Evolutionary conservation across 92 coral and sea anemone genomes (phyloP).

Genomic region (Zoanthus sociatus): DNA sequence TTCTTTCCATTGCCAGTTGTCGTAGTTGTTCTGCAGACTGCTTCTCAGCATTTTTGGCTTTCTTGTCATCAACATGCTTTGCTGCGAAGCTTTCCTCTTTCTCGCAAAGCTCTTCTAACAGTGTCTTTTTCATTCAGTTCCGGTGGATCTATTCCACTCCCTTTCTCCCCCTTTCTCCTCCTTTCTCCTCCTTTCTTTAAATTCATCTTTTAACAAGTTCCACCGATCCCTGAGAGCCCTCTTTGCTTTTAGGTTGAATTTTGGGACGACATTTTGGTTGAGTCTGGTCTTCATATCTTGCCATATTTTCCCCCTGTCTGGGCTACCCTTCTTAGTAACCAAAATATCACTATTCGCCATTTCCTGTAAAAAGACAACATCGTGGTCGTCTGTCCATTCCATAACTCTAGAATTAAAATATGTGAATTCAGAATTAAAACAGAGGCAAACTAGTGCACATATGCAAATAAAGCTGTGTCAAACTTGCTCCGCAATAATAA

Average conservation of each 20-base stretch:
- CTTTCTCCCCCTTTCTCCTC: constrained; percentile 26
- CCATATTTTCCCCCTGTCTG: constrained; percentile 31
- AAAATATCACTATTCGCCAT: constrained; percentile 34
- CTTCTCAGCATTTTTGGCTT: constrained; percentile 27
- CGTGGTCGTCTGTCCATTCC: constrained; percentile 30
- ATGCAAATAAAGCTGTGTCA: constrained; percentile 28
- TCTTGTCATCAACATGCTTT: constrained; percentile 5
- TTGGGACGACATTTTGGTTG: constrained; percentile 26
- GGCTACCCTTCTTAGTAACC: constrained; percentile 43
- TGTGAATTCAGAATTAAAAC: constrained; percentile 19
- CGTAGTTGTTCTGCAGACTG: constrained; percentile 38
- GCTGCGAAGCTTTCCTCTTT: constrained; percentile 30
- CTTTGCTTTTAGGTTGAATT: constrained; percentile 26
- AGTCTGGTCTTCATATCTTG: constrained; percentile 25
- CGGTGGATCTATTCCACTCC: constrained; percentile 39
- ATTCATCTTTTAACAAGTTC: constrained; percentile 25
- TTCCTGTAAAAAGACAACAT: constrained; percentile 26
- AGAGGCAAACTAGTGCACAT: constrained; percentile 23
- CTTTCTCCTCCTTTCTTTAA: constrained; percentile 24
- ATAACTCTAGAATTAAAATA: constrained; percentile 17
- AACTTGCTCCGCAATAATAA: constrained; percentile 11
- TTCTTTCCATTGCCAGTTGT: constrained; percentile 38
- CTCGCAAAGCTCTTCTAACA: constrained; percentile 33
- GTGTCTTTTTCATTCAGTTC: constrained; percentile 28
- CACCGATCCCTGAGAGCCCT: constrained; percentile 25